Conservation (phyloP, 1,140 invertebrate species). For the Magallana gigas region DNA sequence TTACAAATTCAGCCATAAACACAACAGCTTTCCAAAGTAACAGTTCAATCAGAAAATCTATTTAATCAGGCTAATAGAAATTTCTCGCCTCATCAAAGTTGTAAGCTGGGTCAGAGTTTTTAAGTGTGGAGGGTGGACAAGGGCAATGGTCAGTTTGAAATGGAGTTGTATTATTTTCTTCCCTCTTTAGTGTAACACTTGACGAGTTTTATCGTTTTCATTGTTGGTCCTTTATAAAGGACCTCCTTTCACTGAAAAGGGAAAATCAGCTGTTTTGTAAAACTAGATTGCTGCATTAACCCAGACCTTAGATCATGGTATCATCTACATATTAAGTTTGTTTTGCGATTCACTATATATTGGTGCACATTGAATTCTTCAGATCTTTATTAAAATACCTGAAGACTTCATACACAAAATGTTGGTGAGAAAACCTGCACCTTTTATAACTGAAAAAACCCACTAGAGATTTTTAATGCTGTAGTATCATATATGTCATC, state of each 20-base stretch:
- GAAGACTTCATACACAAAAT: too few relatives aligned
- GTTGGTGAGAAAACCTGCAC: too few relatives aligned
- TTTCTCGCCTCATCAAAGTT: slow-evolving; percentile 33
- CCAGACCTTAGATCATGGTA: not conserved
- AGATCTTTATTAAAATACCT: too few relatives aligned
- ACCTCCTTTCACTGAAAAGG: not conserved
- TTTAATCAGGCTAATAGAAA: slow-evolving; percentile 37
- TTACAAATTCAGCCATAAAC: not conserved
- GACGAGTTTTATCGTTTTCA: slow-evolving; percentile 16
- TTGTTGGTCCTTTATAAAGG: not conserved
- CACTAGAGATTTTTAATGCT: too few relatives aligned
- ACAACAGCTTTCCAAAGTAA: slow-evolving; percentile 20
- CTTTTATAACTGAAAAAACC: too few relatives aligned
- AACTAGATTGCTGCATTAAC: not conserved
- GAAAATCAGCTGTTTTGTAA: not conserved
- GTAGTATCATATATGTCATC: not conserved
- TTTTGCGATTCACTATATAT: too few relatives aligned
- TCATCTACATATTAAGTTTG: too few relatives aligned
- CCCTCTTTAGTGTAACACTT: slow-evolving; percentile 1
- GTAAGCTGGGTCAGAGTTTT: slow-evolving; percentile 3
- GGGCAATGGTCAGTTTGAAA: slow-evolving; percentile 6
- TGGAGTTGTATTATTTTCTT: slow-evolving; percentile 26
- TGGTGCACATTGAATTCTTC: too few relatives aligned
- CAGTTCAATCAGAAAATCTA: slow-evolving; percentile 38
- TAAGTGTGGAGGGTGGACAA: not conserved